phyloP scores from a whole-genome alignment of 2,797 vertebrate species.

The Pterois miles region DNA sequence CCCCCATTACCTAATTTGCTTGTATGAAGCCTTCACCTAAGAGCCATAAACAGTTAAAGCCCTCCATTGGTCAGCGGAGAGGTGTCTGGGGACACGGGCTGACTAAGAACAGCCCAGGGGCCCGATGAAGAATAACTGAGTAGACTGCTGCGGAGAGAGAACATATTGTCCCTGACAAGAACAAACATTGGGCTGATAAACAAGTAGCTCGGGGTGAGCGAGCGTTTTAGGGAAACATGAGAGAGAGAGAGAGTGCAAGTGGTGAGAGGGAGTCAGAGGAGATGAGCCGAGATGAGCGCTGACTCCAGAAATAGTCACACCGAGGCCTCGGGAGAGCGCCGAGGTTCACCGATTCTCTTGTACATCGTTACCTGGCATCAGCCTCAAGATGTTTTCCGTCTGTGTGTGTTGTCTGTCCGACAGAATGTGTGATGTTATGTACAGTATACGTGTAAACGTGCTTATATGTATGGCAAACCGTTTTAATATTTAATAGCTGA shows the following conservation, averaged over 20 bases:
- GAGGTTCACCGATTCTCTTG: constrained; percentile 35
- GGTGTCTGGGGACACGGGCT: constrained; percentile 69
- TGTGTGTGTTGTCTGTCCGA: not conserved
- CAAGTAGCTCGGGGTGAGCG: constrained; percentile 68
- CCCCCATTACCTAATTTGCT: constrained; percentile 48
- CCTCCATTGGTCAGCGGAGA: constrained; percentile 64
- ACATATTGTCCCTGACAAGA: constrained; percentile 78
- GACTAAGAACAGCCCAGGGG: constrained; percentile 74
- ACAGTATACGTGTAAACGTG: not conserved
- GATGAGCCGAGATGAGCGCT: constrained; percentile 42
- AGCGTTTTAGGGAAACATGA: constrained; percentile 60
- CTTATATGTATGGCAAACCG: not conserved
- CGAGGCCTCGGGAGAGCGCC: constrained; percentile 37
- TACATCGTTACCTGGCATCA: constrained; percentile 60
- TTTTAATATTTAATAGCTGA: too few relatives aligned
- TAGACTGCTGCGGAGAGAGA: constrained; percentile 57
- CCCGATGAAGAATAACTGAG: constrained; percentile 69
- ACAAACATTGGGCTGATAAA: constrained; percentile 75
- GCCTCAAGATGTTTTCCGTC: constrained; percentile 38
- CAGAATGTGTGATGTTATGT: not conserved
- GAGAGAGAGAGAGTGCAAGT: constrained; percentile 15
- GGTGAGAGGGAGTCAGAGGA: constrained; percentile 37
- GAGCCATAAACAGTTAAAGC: constrained; percentile 69
- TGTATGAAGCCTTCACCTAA: constrained; percentile 41
- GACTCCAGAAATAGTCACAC: constrained; percentile 61